These are phyloP conservation scores for Sprattus sprattus DNA, from an alignment of 2,113 vertebrate species.

Conservation along the genomic window DNA sequence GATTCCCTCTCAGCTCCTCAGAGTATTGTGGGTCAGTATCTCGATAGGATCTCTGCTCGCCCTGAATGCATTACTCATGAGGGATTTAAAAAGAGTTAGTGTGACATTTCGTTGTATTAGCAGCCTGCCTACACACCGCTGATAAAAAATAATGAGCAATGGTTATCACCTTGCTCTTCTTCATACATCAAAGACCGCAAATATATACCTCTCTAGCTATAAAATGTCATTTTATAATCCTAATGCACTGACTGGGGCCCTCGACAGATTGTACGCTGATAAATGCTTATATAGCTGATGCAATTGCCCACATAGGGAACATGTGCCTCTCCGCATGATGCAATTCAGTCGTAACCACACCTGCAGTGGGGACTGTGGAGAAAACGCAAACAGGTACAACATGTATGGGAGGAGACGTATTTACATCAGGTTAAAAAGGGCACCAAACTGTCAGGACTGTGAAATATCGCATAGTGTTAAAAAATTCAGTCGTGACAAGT, in stretches of 20 bases:
- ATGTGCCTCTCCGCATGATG: constrained; percentile 32
- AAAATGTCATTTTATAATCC: constrained; percentile 7
- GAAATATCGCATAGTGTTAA: constrained; percentile 15
- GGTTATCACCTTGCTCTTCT: background rate
- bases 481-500: constrained; percentile 26
- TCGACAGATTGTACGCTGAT: background rate
- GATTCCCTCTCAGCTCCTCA: background rate
- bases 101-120: constrained; percentile 12
- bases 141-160: constrained; percentile 6
- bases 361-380: background rate
- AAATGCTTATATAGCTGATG: constrained; percentile 22
- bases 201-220: background rate
- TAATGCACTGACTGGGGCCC: background rate
- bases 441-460: background rate
- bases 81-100: constrained; percentile 2
- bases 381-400: background rate
- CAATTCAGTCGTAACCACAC: constrained; percentile 40
- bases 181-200: background rate
- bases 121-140: background rate
- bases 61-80: constrained; percentile 3
- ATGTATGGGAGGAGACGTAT: constrained; percentile 13
- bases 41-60: background rate
- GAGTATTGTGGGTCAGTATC: background rate
- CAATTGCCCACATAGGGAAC: background rate
- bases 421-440: constrained; percentile 16